phyloP scores from a whole-genome alignment of 2,888 invertebrate genomes.

The Cylindroiulus punctatus region DNA sequence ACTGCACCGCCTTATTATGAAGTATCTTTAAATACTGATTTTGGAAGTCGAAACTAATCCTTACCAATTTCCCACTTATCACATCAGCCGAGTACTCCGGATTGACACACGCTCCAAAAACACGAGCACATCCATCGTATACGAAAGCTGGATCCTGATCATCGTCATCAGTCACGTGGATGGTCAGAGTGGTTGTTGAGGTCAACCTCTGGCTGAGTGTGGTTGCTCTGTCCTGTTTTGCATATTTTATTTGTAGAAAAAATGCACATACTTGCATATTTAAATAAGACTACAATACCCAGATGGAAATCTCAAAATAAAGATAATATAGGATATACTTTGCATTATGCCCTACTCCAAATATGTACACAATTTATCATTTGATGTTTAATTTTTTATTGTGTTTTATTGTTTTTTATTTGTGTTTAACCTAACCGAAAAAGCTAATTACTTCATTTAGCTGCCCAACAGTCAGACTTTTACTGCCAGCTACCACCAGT shows the following conservation, averaged over 20 bases:
- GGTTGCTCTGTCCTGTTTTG: conserved; percentile 81
- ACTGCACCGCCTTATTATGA: too few relatives aligned
- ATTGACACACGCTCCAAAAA: conserved; percentile 86
- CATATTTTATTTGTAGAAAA: conserved; percentile 56
- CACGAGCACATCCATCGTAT: conserved; percentile 83
- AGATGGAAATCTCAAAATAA: neutral
- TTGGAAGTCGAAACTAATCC: neutral
- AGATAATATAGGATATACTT: too few relatives aligned
- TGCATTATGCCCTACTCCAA: too few relatives aligned
- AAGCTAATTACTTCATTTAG: too few relatives aligned
- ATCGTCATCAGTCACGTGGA: conserved; percentile 87
- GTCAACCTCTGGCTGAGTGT: conserved; percentile 80
- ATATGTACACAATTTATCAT: too few relatives aligned
- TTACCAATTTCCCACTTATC: conserved; percentile 63
- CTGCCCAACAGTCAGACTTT: too few relatives aligned
- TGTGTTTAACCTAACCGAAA: too few relatives aligned
- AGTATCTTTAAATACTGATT: too few relatives aligned
- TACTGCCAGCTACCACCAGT: too few relatives aligned
- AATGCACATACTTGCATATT: conserved; percentile 19
- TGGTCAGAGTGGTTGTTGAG: conserved; percentile 84
- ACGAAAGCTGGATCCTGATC: conserved; percentile 92
- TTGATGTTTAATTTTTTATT: too few relatives aligned
- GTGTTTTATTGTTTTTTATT: too few relatives aligned
- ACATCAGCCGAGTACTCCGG: conserved; percentile 86
- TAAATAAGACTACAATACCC: neutral